Evolutionary conservation across 1,140 invertebrate species (phyloP).

Genomic region (Halictus rubicundus): DNA sequence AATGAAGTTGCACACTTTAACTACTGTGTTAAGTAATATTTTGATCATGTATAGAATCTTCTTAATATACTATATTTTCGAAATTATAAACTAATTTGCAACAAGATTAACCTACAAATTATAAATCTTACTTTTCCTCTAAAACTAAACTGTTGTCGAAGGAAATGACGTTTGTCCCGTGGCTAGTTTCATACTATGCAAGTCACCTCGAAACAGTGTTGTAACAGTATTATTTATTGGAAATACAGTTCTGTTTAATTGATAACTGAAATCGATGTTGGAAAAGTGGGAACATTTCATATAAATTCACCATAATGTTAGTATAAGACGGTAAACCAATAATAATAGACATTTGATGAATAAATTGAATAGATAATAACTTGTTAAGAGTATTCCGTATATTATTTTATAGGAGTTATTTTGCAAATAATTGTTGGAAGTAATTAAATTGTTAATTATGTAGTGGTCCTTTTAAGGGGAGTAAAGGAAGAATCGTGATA

Average conservation of each 20-base stretch:
- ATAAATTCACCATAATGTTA: slow-evolving; percentile 27
- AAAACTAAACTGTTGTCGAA: neutral
- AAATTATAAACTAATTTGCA: neutral
- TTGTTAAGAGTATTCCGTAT: neutral
- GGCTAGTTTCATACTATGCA: slow-evolving; percentile 50
- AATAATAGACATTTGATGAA: neutral
- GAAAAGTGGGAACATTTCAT: slow-evolving; percentile 5
- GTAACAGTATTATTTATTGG: slow-evolving; percentile 22
- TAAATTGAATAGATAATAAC: neutral
- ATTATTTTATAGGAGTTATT: neutral
- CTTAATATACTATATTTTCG: neutral
- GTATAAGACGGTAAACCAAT: neutral
- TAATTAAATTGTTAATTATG: neutral
- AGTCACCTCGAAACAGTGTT: slow-evolving; percentile 47
- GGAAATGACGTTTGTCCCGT: slow-evolving; percentile 55
- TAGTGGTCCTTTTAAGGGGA: neutral
- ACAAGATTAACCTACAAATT: neutral
- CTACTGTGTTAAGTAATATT: neutral
- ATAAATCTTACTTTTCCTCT: neutral
- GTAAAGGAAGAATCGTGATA: neutral
- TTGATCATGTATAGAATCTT: neutral
- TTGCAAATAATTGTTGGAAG: neutral
- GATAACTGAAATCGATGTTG: slow-evolving; percentile 50
- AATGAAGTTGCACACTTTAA: neutral
- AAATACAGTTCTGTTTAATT: slow-evolving; percentile 16